Evolutionary conservation across 2,113 vertebrate species (phyloP).

Genomic region (Stigmatopora argus): DNA sequence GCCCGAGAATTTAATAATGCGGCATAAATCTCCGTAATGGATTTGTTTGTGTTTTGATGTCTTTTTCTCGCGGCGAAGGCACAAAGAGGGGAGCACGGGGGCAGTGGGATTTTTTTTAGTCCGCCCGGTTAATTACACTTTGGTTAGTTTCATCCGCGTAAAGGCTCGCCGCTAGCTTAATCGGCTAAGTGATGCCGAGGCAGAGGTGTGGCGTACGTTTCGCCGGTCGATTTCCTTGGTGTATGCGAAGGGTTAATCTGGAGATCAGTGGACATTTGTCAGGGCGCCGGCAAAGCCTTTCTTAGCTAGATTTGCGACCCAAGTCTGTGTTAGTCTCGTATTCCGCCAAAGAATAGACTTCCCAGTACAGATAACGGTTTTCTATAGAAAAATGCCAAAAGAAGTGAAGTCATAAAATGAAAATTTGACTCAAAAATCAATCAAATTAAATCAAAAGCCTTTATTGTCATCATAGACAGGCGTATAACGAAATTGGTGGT

Average conservation of each 20-base stretch:
- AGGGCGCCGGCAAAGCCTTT: not conserved
- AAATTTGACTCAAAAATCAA: too few relatives aligned
- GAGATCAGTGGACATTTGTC: not conserved
- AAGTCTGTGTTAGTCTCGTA: too few relatives aligned
- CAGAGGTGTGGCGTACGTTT: constrained; percentile 37
- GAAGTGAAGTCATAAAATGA: too few relatives aligned
- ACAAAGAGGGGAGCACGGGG: constrained; percentile 13
- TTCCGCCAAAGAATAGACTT: not conserved
- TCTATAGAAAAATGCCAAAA: too few relatives aligned
- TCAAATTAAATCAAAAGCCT: too few relatives aligned
- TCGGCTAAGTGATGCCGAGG: constrained; percentile 54
- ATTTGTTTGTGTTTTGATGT: constrained; percentile 59
- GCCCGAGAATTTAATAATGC: constrained; percentile 51
- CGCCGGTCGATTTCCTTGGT: constrained; percentile 41
- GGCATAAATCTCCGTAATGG: constrained; percentile 58
- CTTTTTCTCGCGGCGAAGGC: constrained; percentile 27
- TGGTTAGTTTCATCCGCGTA: constrained; percentile 60
- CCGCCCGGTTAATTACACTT: constrained; percentile 52
- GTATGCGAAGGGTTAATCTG: constrained; percentile 15
- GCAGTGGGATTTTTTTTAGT: constrained; percentile 30
- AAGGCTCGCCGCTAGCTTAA: constrained; percentile 47
- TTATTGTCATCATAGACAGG: too few relatives aligned
- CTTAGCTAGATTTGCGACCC: not conserved
- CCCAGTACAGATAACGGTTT: too few relatives aligned
- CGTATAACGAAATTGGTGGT: too few relatives aligned